Conservation (phyloP, 2,113 vertebrate species). For the Rhinoptilus africanus region DNA sequence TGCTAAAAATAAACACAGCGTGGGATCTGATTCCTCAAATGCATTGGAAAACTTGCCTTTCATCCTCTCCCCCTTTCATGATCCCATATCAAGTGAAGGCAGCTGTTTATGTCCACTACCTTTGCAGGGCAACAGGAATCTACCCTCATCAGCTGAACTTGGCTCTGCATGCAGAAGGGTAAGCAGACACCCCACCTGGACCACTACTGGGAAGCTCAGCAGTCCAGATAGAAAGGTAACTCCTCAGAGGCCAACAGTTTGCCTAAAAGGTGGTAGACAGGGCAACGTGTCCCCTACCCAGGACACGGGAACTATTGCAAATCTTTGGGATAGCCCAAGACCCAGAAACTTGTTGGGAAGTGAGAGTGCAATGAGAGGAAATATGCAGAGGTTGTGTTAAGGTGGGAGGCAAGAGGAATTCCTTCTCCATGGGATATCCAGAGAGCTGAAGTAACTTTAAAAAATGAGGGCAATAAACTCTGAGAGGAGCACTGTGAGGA, state of each 20-base stretch:
- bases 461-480: not conserved
- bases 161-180: not conserved
- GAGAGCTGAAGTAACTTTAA: not conserved
- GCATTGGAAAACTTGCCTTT: not conserved
- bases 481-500: not conserved
- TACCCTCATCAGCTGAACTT: not conserved
- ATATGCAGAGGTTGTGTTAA: not conserved
- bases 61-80: not conserved
- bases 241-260: not conserved
- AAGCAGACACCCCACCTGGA: not conserved
- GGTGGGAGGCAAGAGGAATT: not conserved
- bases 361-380: not conserved
- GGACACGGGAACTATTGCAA: not conserved
- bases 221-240: not conserved
- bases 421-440: not conserved
- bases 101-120: not conserved
- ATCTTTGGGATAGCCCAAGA: not conserved
- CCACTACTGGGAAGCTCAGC: not conserved
- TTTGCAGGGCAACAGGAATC: not conserved
- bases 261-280: not conserved
- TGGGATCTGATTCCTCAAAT: not conserved
- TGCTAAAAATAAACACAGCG: not conserved
- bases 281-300: accelerated
- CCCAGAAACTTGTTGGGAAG: not conserved
- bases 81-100: not conserved